A percentile compares a stretch with the other conserved stretches of the same genome.
Conservation (phyloP, 92 coral and sea anemone species). For the Heliopora coerulea region DNA sequence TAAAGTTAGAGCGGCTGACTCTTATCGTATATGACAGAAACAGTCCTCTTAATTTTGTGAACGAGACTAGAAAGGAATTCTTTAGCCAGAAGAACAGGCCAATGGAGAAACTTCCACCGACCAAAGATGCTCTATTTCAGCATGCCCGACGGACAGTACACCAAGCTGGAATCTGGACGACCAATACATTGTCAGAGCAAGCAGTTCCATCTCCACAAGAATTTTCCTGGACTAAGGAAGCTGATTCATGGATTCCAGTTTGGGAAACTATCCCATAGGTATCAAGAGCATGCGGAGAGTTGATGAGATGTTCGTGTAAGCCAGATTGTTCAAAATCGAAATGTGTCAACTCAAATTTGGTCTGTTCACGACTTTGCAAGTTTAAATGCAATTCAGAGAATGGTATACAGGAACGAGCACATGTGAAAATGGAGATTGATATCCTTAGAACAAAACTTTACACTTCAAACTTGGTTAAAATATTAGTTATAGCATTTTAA, state of each 20-base stretch:
- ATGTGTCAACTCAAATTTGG: slow-evolving; percentile 36
- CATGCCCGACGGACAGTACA: slow-evolving; percentile 24
- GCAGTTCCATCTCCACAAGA: slow-evolving; percentile 14
- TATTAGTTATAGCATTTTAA: no score
- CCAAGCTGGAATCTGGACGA: slow-evolving; percentile 33
- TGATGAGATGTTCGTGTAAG: slow-evolving; percentile 30
- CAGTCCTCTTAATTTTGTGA: background rate
- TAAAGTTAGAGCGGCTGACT: background rate
- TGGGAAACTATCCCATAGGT: slow-evolving; percentile 41
- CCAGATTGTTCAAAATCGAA: slow-evolving; percentile 6
- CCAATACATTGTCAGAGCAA: background rate
- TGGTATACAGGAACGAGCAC: background rate
- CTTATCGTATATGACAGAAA: slow-evolving; percentile 11
- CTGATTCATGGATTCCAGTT: slow-evolving; percentile 18
- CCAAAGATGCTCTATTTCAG: slow-evolving; percentile 34
- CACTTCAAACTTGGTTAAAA: no score
- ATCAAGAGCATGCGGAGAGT: slow-evolving; percentile 34
- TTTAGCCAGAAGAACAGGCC: background rate
- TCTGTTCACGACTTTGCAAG: slow-evolving; percentile 32
- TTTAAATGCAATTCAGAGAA: background rate
- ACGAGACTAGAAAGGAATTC: background rate
- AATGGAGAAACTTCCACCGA: slow-evolving; percentile 3
- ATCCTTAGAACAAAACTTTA: background rate
- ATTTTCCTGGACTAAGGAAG: slow-evolving; percentile 6
- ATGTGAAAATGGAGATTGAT: background rate